A percentile compares a stretch with the other conserved stretches of the same genome.
Conservation (phyloP, 2,797 vertebrate genomes). For the Sorex maritimensis region DNA sequence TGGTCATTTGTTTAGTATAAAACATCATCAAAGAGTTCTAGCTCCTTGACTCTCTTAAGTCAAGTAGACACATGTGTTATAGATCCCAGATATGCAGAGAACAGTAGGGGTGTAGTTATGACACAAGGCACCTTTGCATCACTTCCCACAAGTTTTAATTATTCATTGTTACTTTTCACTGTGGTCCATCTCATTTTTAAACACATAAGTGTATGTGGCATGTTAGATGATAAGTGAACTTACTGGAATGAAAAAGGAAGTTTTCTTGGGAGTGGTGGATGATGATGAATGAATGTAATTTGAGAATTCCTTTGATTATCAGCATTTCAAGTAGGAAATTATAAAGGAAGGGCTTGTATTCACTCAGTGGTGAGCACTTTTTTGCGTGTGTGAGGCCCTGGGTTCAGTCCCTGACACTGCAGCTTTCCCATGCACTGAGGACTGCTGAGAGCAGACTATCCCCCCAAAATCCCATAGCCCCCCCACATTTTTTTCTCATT, state of each 20-base stretch:
- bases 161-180: slow-evolving; percentile 69
- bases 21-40: slow-evolving; percentile 44
- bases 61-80: slow-evolving; percentile 69
- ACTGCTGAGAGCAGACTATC: neutral
- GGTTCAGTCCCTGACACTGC: neutral
- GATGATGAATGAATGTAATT: slow-evolving; percentile 53
- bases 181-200: slow-evolving; percentile 22
- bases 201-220: neutral
- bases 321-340: neutral
- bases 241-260: neutral
- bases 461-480: too few species aligned
- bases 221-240: slow-evolving; percentile 45
- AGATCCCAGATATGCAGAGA: slow-evolving; percentile 55
- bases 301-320: slow-evolving; percentile 61
- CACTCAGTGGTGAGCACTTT: too few species aligned
- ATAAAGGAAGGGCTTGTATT: neutral
- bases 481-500: slow-evolving; percentile 3
- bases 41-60: slow-evolving; percentile 73
- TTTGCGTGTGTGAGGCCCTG: too few species aligned
- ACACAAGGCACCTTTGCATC: neutral
- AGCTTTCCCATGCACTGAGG: slow-evolving; percentile 54
- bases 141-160: neutral
- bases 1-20: slow-evolving; percentile 70
- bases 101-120: neutral
- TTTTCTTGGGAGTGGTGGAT: neutral